These are phyloP conservation scores for Chondrosia reniformis DNA, from an alignment of 37 sponge, comb jelly and placozoan species.

Conservation along the genomic window DNA sequence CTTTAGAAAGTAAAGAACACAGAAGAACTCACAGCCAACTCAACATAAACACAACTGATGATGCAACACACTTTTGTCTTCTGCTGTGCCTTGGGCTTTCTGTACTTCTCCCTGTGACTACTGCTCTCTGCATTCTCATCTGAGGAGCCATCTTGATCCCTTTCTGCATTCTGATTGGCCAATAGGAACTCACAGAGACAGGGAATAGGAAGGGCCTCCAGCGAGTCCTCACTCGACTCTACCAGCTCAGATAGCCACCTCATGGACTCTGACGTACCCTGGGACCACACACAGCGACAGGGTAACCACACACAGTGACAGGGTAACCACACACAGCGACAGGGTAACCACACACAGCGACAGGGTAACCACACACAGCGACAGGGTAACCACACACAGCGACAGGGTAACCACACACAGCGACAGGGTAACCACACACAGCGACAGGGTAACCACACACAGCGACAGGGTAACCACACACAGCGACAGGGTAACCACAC, in stretches of 20 bases:
- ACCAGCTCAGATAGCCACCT: slow-evolving; percentile 93
- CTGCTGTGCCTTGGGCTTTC: slow-evolving; percentile 29
- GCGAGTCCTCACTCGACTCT: slow-evolving; percentile 76
- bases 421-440: no score
- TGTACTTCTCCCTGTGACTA: slow-evolving; percentile 56
- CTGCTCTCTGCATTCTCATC: slow-evolving; percentile 29
- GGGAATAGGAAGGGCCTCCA: slow-evolving; percentile 90
- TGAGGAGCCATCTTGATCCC: slow-evolving; percentile 1
- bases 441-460: no score
- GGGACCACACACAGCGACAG: background rate
- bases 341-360: no score
- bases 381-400: no score
- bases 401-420: no score
- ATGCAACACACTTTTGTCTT: background rate
- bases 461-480: no score
- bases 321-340: no score
- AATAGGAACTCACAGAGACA: slow-evolving; percentile 99
- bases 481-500: no score
- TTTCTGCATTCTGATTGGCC: slow-evolving; percentile 55
- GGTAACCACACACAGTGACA: no score
- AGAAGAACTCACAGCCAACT: background rate
- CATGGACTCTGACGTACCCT: slow-evolving; percentile 90
- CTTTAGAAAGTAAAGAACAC: slow-evolving; percentile 41
- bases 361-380: no score
- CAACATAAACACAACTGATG: background rate